Conservation (phyloP, 2,888 invertebrate genomes). For the Phymatocera aterrima region DNA sequence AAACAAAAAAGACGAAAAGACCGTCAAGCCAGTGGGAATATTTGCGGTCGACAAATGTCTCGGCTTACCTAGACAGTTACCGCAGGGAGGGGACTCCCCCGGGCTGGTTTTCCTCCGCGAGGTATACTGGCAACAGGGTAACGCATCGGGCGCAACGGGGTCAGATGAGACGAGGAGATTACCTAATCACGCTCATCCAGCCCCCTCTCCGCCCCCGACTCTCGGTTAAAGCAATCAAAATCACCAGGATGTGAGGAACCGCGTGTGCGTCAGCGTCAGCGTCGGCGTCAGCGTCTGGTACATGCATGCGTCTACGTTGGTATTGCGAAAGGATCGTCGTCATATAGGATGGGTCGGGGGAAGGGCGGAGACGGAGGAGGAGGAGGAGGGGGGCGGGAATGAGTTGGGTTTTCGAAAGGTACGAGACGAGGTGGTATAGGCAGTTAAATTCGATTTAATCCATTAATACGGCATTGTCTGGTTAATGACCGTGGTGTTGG, state of each 20-base stretch:
- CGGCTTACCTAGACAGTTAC: no score
- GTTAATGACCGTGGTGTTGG: constrained; percentile 62
- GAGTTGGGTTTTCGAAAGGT: constrained; percentile 26
- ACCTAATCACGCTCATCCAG: constrained; percentile 71
- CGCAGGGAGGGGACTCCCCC: no score
- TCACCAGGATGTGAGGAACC: constrained; percentile 61
- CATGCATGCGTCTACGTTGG: constrained; percentile 15
- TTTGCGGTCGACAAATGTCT: not conserved
- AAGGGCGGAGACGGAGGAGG: constrained; percentile 43
- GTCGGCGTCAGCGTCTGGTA: not conserved
- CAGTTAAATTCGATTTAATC: constrained; percentile 71
- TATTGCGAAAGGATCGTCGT: constrained; percentile 18
- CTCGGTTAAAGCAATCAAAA: constrained; percentile 68
- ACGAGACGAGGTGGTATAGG: constrained; percentile 54
- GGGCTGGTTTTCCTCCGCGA: not conserved
- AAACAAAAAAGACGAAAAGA: no score
- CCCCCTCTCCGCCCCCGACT: constrained; percentile 41
- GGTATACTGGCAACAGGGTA: constrained; percentile 39
- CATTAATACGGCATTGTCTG: constrained; percentile 71
- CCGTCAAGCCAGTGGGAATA: no score
- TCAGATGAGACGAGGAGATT: constrained; percentile 63
- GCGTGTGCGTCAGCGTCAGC: constrained; percentile 53
- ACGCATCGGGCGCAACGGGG: constrained; percentile 45
- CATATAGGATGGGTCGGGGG: constrained; percentile 51
- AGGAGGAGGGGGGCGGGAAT: constrained; percentile 47